These are phyloP conservation scores for Balearica regulorum DNA, from an alignment of 2,797 vertebrate species.

Conservation along the genomic window DNA sequence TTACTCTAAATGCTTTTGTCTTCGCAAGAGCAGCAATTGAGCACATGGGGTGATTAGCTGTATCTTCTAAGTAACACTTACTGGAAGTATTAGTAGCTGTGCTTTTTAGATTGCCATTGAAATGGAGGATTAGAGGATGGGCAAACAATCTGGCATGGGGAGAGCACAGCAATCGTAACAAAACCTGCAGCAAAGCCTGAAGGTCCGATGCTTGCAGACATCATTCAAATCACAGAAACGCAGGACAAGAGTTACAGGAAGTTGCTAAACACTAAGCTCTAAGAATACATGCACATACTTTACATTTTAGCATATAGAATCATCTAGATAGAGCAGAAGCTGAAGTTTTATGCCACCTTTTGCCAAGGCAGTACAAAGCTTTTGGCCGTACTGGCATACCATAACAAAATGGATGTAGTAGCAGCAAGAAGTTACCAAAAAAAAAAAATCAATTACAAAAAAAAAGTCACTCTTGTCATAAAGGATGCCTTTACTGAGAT, in stretches of 20 bases:
- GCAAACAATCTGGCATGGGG: background rate
- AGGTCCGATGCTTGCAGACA: background rate
- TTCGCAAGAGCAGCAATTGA: background rate
- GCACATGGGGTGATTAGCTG: background rate
- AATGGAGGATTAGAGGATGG: background rate
- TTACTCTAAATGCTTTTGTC: background rate
- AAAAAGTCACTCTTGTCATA: background rate
- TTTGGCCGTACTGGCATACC: background rate
- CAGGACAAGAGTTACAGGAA: background rate
- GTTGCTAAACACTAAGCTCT: background rate
- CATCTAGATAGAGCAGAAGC: background rate
- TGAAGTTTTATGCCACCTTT: background rate
- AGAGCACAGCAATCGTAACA: background rate
- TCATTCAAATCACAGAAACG: background rate
- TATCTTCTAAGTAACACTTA: background rate
- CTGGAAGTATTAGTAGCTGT: background rate
- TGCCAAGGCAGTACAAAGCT: background rate
- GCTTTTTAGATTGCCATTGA: background rate
- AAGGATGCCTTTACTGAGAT: background rate
- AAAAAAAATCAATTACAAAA: background rate
- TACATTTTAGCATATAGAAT: background rate
- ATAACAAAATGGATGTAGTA: background rate
- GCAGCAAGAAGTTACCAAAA: background rate
- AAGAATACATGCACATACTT: background rate
- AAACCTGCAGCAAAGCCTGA: background rate